Evolutionary conservation across 2,888 invertebrate species (phyloP), one percentile per base, ranked within the genome.

Genomic region (Ormyrus labotus): DNA sequence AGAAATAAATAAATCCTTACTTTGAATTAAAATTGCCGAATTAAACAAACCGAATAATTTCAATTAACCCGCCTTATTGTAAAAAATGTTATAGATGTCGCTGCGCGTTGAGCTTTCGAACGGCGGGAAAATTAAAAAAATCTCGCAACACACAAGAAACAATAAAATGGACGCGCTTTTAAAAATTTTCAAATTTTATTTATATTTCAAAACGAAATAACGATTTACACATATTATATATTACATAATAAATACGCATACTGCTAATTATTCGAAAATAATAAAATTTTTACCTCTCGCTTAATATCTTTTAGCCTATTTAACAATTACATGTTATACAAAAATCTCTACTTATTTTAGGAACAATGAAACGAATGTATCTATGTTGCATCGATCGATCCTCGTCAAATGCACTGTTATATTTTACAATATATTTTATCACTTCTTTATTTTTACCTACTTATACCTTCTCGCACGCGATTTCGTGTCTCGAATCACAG

Each of bases 191-290:
- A 13, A 8, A 47, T 57, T 74, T 70, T 70, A 47, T 77, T 57
- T 65, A 48, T 65, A 74, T 57, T 74, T 57, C 51, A 65, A 70
- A 70, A 77, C n/a, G 50, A 77, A 77, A 71, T 71, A 78, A 65
- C 71, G 47, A 58, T 65, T 78, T 60, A 71, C 71, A 72, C 57
- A 53, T 13, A 13, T 13, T 13, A 8, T 58, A 71, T 61, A n/a
- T 6, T 60, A 60, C 58, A 53, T 64, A 57, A 70, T 70, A 69
- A 77, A 77, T 77, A 77, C 50, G 50, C 50, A n/a, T 68, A 47
- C 47, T 11, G 6, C 55, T 61, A 48, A 60, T 13, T 5, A 53
- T 53, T 19, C 51, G 45, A 9, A 47, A 69, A 76, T 34, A 69
- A 53, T 55, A 60, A 50, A 13, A 19, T 45, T 58, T 51, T 74